These are phyloP conservation scores for Microtus pennsylvanicus DNA, from an alignment of 2,113 vertebrate species.

Conservation along the genomic window DNA sequence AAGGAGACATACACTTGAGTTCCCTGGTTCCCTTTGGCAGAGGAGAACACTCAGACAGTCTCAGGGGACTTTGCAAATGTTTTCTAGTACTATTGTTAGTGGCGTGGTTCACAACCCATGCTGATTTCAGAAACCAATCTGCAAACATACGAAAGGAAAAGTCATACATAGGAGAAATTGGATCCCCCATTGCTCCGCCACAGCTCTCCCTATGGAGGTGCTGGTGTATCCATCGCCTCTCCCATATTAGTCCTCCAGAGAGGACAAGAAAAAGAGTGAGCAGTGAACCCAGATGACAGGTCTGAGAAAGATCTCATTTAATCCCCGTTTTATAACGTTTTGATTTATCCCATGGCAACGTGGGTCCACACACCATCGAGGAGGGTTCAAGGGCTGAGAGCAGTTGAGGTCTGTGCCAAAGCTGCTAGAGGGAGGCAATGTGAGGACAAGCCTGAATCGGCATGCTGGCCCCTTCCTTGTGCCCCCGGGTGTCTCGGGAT, in stretches of 20 bases:
- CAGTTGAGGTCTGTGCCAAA: conserved; percentile 79
- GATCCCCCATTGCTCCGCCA: neutral
- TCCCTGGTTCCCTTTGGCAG: neutral
- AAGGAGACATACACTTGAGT: neutral
- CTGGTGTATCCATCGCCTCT: conserved; percentile 36
- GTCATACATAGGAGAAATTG: neutral
- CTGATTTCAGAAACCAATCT: conserved; percentile 58
- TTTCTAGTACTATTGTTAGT: neutral
- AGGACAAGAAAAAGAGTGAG: conserved; percentile 40
- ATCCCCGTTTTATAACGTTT: conserved; percentile 71
- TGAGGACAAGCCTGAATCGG: neutral
- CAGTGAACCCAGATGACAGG: conserved; percentile 60
- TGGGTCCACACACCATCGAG: conserved; percentile 59
- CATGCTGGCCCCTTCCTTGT: fast-evolving
- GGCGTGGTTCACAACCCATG: neutral
- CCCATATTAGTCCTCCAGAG: neutral
- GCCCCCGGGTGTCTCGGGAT: neutral
- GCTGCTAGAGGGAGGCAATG: neutral
- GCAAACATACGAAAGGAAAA: conserved; percentile 60
- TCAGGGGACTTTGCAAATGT: neutral
- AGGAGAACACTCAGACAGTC: neutral
- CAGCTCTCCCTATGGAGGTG: neutral
- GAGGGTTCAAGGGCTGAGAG: neutral
- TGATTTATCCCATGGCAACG: conserved; percentile 81
- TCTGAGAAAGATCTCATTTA: conserved; percentile 75